Evolutionary conservation across 2,888 invertebrate species (phyloP).

Genomic region (Anorthoa munda): DNA sequence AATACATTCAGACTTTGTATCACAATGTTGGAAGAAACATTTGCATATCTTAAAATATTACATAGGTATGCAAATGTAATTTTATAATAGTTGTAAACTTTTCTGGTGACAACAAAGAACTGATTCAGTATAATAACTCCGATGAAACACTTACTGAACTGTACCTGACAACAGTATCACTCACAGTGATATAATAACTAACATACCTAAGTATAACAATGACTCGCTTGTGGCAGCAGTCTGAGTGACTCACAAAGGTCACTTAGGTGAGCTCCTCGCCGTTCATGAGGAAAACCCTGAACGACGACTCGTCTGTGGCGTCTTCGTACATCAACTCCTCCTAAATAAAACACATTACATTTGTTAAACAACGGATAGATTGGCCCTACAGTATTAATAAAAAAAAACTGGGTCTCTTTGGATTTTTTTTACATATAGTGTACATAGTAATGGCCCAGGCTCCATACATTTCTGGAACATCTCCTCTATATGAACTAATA

Average conservation of each 20-base stretch:
- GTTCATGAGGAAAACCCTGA: slow-evolving; percentile 85
- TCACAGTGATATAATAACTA: slow-evolving; percentile 67
- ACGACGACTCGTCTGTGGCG: slow-evolving; percentile 84
- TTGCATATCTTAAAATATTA: slow-evolving; percentile 12
- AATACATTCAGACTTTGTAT: slow-evolving; percentile 67
- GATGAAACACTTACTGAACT: slow-evolving; percentile 68
- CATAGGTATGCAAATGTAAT: slow-evolving; percentile 26
- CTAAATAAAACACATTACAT: slow-evolving; percentile 68
- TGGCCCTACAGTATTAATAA: too few species aligned
- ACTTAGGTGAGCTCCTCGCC: slow-evolving; percentile 80
- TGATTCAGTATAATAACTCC: slow-evolving; percentile 69
- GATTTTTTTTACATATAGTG: too few species aligned
- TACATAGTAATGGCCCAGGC: too few species aligned
- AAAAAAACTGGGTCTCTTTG: too few species aligned
- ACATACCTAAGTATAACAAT: slow-evolving; percentile 63
- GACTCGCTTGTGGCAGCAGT: slow-evolving; percentile 56
- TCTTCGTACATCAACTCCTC: slow-evolving; percentile 89
- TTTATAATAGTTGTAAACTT: slow-evolving; percentile 11
- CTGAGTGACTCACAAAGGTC: slow-evolving; percentile 12
- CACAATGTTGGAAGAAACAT: slow-evolving; percentile 44
- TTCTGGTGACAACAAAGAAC: slow-evolving; percentile 56
- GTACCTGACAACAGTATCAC: slow-evolving; percentile 70
- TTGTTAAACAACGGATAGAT: slow-evolving; percentile 6
- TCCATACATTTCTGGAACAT: too few species aligned
- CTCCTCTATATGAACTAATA: too few species aligned